Percentiles rank a stretch among this genome's conserved stretches.
Evolutionary conservation across 2,113 vertebrate species (phyloP).

Genomic region (Muntiacus muntjak): DNA sequence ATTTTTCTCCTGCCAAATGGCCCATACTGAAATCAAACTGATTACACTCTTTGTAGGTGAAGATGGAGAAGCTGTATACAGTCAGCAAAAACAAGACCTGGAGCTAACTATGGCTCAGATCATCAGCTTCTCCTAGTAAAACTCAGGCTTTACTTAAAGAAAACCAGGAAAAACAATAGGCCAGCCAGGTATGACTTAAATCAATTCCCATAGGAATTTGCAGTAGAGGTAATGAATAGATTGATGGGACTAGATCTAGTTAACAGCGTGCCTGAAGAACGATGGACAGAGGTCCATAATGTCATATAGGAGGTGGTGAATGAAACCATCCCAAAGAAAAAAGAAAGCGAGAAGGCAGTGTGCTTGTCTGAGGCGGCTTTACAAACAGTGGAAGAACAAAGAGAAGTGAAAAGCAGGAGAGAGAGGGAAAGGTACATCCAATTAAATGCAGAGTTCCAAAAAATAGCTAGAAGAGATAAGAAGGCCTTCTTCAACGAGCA

Average conservation of each 20-base stretch:
- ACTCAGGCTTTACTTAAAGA: not conserved
- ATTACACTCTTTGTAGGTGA: not conserved
- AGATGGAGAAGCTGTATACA: not conserved
- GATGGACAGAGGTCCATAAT: not conserved
- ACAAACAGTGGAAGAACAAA: not conserved
- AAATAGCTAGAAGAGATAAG: not conserved
- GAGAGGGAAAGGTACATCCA: not conserved
- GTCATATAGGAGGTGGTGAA: accelerated
- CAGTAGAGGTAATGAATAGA: not conserved
- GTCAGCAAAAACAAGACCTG: not conserved
- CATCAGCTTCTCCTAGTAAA: not conserved
- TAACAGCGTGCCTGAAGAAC: not conserved
- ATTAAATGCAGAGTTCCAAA: not conserved
- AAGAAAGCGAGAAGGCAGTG: not conserved
- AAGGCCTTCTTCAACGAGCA: not conserved
- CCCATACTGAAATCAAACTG: not conserved
- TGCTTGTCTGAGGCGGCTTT: not conserved
- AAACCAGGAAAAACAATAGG: not conserved
- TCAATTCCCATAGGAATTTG: accelerated
- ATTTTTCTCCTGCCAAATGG: not conserved
- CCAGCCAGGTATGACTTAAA: not conserved
- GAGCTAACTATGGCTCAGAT: not conserved
- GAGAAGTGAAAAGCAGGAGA: not conserved
- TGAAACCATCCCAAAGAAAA: not conserved
- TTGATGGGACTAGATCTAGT: not conserved